phyloP scores from a whole-genome alignment of 1,140 invertebrate species.

The Gryon sp. region DNA sequence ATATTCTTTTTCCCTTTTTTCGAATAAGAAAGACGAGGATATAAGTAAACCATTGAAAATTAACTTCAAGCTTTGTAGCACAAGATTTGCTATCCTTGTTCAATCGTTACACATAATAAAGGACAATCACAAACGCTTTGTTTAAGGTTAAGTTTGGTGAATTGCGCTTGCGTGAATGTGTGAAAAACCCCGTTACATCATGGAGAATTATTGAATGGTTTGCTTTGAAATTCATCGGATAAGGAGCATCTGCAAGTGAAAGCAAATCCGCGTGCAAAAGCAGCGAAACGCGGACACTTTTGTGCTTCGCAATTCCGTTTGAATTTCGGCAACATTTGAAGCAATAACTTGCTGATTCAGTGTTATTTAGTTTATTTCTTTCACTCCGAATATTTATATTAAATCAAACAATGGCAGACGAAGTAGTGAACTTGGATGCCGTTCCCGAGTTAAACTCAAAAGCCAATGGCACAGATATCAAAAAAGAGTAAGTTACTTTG shows the following conservation, averaged over 20 bases:
- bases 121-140: too few relatives aligned
- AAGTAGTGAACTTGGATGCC: not conserved
- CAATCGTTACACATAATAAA: too few relatives aligned
- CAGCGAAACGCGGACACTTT: not conserved
- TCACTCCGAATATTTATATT: too few relatives aligned
- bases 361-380: too few relatives aligned
- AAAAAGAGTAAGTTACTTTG: not conserved
- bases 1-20: too few relatives aligned
- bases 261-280: not conserved
- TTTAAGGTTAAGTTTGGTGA: too few relatives aligned
- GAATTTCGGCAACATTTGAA: too few relatives aligned
- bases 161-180: not conserved
- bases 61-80: too few relatives aligned
- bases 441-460: not conserved
- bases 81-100: too few relatives aligned
- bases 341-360: too few relatives aligned
- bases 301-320: not conserved
- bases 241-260: not conserved
- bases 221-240: not conserved
- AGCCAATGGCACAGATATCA: not conserved
- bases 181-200: slow-evolving; percentile 8
- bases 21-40: too few relatives aligned
- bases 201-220: slow-evolving; percentile 10
- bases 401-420: slow-evolving; percentile 6
- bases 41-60: too few relatives aligned